Evolutionary conservation across 2,888 invertebrate genomes (phyloP).

Genomic region (Megastigmus dorsalis): DNA sequence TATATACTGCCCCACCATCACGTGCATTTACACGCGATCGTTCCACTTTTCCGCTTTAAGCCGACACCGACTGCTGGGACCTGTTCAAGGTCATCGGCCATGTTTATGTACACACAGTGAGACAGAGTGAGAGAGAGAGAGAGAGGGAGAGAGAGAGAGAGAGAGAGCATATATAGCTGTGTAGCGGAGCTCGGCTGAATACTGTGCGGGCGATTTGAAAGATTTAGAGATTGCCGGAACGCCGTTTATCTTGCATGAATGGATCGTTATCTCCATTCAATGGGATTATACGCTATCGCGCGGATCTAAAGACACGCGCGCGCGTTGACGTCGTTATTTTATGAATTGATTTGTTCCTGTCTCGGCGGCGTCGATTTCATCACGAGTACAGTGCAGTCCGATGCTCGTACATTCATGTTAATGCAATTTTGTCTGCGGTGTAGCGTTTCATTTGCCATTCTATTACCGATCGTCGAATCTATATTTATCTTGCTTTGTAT

Average conservation of each 20-base stretch:
- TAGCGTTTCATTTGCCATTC: too few relatives aligned
- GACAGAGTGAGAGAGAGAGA: too few relatives aligned
- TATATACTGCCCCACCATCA: conserved; percentile 8
- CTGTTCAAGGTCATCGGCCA: conserved; percentile 27
- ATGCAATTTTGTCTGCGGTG: too few relatives aligned
- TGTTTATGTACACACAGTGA: conserved; percentile 17
- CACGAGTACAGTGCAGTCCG: too few relatives aligned
- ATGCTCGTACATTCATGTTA: too few relatives aligned
- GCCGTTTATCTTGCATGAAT: conserved; percentile 37
- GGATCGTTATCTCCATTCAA: conserved; percentile 31
- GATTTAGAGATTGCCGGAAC: conserved; percentile 49
- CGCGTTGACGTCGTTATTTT: neutral
- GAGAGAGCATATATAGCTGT: neutral
- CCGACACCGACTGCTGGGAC: neutral
- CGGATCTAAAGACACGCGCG: conserved; percentile 14
- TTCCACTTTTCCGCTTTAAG: conserved; percentile 33
- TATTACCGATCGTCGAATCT: neutral
- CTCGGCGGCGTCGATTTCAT: neutral
- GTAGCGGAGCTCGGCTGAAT: neutral
- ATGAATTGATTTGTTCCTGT: neutral
- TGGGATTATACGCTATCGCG: conserved; percentile 9
- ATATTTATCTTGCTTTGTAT: too few relatives aligned
- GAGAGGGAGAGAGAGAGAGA: too few relatives aligned
- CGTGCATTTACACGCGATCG: conserved; percentile 39
- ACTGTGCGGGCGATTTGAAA: conserved; percentile 27